These are phyloP conservation scores for Tethea ocularis DNA, from an alignment of 2,888 invertebrate species.

Conservation along the genomic window DNA sequence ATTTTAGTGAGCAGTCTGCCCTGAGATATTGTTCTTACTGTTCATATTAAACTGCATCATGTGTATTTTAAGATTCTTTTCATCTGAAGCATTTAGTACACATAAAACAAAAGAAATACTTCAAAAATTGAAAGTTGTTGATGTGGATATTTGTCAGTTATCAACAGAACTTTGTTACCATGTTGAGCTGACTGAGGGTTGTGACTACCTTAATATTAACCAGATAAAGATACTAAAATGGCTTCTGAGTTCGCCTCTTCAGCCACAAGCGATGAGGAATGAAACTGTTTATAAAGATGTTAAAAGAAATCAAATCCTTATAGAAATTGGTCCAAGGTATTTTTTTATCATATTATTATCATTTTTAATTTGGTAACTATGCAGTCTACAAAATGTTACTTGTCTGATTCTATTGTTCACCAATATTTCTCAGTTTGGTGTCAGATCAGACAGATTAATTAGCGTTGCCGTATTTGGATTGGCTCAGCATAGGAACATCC, in stretches of 20 bases:
- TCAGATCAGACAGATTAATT: too few species aligned
- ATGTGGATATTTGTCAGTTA: constrained; percentile 75
- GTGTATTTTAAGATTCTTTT: constrained; percentile 85
- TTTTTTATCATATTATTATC: constrained; percentile 13
- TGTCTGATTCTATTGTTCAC: too few species aligned
- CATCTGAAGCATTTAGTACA: constrained; percentile 84
- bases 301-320: constrained; percentile 73
- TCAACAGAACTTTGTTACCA: constrained; percentile 93
- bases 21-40: constrained; percentile 33
- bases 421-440: too few species aligned
- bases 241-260: constrained; percentile 90
- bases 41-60: constrained; percentile 50
- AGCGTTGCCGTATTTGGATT: too few species aligned
- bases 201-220: constrained; percentile 79
- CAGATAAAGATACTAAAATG: constrained; percentile 88
- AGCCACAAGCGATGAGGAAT: constrained; percentile 83
- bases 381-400: too few species aligned
- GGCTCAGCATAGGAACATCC: too few species aligned
- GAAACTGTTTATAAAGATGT: constrained; percentile 75
- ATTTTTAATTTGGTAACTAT: neutral
- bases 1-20: constrained; percentile 38
- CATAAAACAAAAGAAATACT: constrained; percentile 85
- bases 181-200: constrained; percentile 84
- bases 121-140: constrained; percentile 77
- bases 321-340: constrained; percentile 96